Evolutionary conservation across 2,113 vertebrate species (phyloP).

Genomic region (Leptodactylus fuscus): DNA sequence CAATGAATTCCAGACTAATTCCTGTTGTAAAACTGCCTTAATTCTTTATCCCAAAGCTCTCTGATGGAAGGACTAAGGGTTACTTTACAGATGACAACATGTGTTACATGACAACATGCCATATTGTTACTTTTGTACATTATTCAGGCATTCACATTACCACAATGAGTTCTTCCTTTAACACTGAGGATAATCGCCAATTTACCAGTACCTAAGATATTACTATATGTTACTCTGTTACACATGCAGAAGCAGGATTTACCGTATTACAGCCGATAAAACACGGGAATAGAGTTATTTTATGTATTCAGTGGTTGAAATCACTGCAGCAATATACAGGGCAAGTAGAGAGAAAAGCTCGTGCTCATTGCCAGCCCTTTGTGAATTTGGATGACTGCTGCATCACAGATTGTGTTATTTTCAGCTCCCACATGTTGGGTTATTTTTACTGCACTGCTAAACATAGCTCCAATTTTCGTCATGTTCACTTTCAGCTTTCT

Average conservation of each 20-base stretch:
- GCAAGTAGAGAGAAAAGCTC: not conserved
- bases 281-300: not conserved
- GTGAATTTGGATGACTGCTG: conserved; percentile 43
- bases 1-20: too few relatives aligned
- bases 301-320: not conserved
- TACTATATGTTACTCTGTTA: too few relatives aligned
- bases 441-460: conserved; percentile 53
- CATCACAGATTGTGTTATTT: conserved; percentile 51
- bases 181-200: not conserved
- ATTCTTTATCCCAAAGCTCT: not conserved
- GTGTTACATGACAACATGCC: not conserved
- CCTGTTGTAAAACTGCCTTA: not conserved
- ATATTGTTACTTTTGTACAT: not conserved
- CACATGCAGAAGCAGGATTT: not conserved
- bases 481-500: conserved; percentile 31
- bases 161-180: not conserved
- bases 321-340: not conserved
- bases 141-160: not conserved
- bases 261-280: not conserved
- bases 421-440: conserved; percentile 44
- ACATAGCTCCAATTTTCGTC: conserved; percentile 52
- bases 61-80: not conserved
- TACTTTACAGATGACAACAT: not conserved
- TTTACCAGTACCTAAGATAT: not conserved
- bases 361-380: not conserved